These are phyloP conservation scores for Numenius phaeopus DNA, from an alignment of 2,797 vertebrate genomes.

Conservation along the genomic window DNA sequence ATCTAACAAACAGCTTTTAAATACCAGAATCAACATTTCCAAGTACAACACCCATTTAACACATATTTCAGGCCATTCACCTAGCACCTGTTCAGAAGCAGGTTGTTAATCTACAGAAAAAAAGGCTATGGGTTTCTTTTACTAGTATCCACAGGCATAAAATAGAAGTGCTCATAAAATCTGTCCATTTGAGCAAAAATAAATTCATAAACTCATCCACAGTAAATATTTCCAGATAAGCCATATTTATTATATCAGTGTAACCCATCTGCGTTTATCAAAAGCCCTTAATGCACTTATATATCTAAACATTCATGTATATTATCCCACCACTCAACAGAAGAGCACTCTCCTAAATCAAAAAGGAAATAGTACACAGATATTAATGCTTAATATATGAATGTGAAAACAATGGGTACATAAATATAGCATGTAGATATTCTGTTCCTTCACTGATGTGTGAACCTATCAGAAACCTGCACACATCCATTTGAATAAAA, in stretches of 20 bases:
- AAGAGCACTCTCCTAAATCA: background rate
- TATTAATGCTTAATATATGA: background rate
- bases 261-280: background rate
- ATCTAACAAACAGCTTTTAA: background rate
- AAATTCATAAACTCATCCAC: background rate
- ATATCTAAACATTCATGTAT: background rate
- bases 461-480: background rate
- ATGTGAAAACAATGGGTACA: background rate
- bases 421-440: background rate
- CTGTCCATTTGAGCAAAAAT: background rate
- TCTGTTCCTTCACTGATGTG: background rate
- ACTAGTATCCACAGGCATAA: background rate
- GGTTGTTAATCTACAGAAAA: background rate
- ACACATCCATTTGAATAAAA: background rate
- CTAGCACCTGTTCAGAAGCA: background rate
- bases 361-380: background rate
- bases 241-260: background rate
- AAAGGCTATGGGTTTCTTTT: background rate
- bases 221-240: background rate
- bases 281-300: background rate
- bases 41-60: background rate
- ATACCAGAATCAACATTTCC: background rate
- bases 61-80: background rate
- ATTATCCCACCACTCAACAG: background rate
- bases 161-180: background rate